Conservation (phyloP, 2,888 invertebrate genomes). For the Nomada goodeniana region DNA sequence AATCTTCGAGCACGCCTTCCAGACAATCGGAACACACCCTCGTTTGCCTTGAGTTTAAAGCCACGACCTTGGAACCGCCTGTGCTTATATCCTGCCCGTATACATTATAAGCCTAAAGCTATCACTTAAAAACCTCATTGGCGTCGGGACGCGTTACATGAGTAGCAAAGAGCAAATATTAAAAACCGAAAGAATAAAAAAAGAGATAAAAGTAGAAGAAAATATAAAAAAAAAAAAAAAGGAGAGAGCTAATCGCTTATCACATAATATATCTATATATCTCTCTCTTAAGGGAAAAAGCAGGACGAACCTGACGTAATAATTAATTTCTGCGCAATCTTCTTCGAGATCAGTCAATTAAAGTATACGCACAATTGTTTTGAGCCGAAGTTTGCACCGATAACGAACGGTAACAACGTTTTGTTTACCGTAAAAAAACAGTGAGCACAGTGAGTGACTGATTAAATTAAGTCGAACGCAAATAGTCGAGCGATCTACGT, state of each 20-base stretch:
- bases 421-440: slow-evolving; percentile 43
- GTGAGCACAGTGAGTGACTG: slow-evolving; percentile 41
- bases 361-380: slow-evolving; percentile 44
- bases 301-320: slow-evolving; percentile 31
- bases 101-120: slow-evolving; percentile 48
- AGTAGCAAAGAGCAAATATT: slow-evolving; percentile 28
- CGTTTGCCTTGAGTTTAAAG: slow-evolving; percentile 50
- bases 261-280: slow-evolving; percentile 31
- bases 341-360: slow-evolving; percentile 63
- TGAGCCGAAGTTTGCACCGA: slow-evolving; percentile 62
- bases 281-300: neutral
- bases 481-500: slow-evolving; percentile 5
- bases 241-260: slow-evolving; percentile 26
- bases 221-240: slow-evolving; percentile 14
- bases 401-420: slow-evolving; percentile 41
- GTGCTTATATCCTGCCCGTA: slow-evolving; percentile 32
- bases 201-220: neutral
- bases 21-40: slow-evolving; percentile 49
- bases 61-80: slow-evolving; percentile 43
- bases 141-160: slow-evolving; percentile 61
- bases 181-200: slow-evolving; percentile 20
- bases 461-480: slow-evolving; percentile 30
- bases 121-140: slow-evolving; percentile 57
- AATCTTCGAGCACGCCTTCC: slow-evolving; percentile 31
- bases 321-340: slow-evolving; percentile 52